These are phyloP conservation scores for Psettodes erumei DNA, from an alignment of 2,113 vertebrate species.

Conservation along the genomic window DNA sequence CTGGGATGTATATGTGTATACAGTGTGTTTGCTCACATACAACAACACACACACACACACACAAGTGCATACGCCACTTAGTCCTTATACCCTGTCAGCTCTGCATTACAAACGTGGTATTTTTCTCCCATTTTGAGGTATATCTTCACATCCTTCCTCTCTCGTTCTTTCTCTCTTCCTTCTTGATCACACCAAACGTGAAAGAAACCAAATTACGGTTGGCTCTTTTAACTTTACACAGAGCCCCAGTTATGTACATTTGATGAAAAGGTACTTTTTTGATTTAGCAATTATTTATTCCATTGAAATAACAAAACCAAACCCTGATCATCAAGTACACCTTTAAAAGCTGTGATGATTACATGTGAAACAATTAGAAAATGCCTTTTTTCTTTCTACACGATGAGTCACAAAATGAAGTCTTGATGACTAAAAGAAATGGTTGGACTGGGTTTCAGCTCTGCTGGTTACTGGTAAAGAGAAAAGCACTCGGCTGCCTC, in stretches of 20 bases:
- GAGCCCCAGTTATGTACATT: neutral
- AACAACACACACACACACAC: slow-evolving; percentile 27
- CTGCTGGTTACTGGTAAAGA: slow-evolving; percentile 19
- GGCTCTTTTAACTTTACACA: neutral
- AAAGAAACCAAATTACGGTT: slow-evolving; percentile 15
- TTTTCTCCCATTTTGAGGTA: slow-evolving; percentile 2
- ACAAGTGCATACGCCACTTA: neutral
- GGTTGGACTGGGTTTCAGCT: slow-evolving; percentile 10
- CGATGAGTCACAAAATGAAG: slow-evolving; percentile 7
- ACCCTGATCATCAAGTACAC: neutral
- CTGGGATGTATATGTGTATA: slow-evolving; percentile 40
- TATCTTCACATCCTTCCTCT: neutral
- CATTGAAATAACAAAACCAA: slow-evolving; percentile 15
- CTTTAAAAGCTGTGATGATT: slow-evolving; percentile 18
- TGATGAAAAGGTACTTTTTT: slow-evolving; percentile 14
- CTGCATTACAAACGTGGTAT: slow-evolving; percentile 13
- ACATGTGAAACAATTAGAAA: neutral
- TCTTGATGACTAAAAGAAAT: slow-evolving; percentile 18
- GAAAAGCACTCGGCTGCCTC: slow-evolving; percentile 14
- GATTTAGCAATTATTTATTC: slow-evolving; percentile 16
- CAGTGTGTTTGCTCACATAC: neutral
- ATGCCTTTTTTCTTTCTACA: neutral
- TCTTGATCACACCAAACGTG: slow-evolving; percentile 21
- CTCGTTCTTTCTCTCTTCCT: neutral
- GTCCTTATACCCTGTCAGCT: slow-evolving; percentile 12